Percentiles rank a stretch among this genome's conserved stretches.
phyloP scores from a whole-genome alignment of 2,113 vertebrate species.

The Catagonus wagneri region DNA sequence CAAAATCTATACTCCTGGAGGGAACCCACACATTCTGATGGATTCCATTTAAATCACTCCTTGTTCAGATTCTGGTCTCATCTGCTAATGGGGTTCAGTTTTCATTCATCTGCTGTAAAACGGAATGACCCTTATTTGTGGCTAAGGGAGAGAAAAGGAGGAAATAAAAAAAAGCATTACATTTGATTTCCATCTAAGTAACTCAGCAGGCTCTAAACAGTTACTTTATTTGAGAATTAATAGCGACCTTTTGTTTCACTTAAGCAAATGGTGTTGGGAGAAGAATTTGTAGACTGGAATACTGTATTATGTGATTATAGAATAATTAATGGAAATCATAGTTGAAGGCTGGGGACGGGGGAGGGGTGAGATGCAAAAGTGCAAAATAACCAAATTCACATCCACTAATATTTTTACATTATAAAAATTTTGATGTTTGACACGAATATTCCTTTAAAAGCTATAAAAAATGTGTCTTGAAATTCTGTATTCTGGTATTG shows the following conservation, averaged over 20 bases:
- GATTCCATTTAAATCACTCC: not conserved
- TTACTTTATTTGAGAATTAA: constrained; percentile 69
- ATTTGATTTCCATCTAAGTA: constrained; percentile 63
- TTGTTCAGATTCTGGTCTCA: constrained; percentile 8
- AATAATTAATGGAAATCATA: not conserved
- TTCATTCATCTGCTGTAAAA: constrained; percentile 44
- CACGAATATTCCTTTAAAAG: not conserved
- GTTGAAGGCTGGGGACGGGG: not conserved
- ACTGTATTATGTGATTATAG: not conserved
- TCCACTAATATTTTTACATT: not conserved
- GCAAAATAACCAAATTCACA: not conserved
- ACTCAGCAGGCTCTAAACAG: constrained; percentile 34
- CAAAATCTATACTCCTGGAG: not conserved
- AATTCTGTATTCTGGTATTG: not conserved
- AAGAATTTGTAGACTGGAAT: not conserved
- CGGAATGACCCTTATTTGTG: not conserved
- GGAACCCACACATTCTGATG: not conserved
- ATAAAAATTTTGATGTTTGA: not conserved
- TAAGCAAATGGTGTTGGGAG: not conserved
- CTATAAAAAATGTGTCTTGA: not conserved
- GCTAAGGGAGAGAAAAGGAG: not conserved
- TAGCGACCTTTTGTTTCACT: constrained; percentile 49
- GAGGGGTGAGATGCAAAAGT: not conserved
- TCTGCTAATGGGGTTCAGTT: constrained; percentile 40
- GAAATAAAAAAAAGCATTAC: constrained; percentile 12